phyloP scores from a whole-genome alignment of 2,888 invertebrate species.

The Junonia oenone region DNA sequence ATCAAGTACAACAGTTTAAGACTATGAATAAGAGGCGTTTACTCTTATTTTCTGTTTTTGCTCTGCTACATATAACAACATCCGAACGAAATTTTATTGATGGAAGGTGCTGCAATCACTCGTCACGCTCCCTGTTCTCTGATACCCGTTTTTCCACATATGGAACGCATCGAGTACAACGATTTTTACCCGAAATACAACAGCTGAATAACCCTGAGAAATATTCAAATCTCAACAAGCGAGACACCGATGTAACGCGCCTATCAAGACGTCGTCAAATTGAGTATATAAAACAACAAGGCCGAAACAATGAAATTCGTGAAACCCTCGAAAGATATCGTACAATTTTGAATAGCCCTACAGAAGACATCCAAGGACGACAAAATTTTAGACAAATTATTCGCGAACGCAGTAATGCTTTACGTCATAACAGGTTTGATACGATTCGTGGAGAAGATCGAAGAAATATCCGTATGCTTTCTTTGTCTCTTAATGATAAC shows the following conservation, averaged over 20 bases:
- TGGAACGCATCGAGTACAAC: conserved; percentile 3
- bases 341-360: background rate
- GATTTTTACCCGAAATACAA: conserved; percentile 3
- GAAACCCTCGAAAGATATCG: background rate
- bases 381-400: background rate
- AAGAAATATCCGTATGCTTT: background rate
- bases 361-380: background rate
- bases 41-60: conserved; percentile 62
- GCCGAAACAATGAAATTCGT: background rate
- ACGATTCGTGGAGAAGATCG: background rate
- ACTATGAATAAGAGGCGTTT: conserved; percentile 77
- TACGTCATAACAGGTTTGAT: background rate
- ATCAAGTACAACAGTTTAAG: conserved; percentile 38
- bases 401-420: background rate
- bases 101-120: conserved; percentile 56
- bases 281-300: background rate
- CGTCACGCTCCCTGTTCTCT: conserved; percentile 35
- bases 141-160: conserved; percentile 36
- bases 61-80: conserved; percentile 57
- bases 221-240: background rate
- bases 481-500: background rate
- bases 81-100: conserved; percentile 59
- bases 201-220: conserved; percentile 1
- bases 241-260: background rate
- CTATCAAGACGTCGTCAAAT: background rate